Evolutionary conservation across 1,140 invertebrate species (phyloP).

Genomic region (Pantala flavescens): DNA sequence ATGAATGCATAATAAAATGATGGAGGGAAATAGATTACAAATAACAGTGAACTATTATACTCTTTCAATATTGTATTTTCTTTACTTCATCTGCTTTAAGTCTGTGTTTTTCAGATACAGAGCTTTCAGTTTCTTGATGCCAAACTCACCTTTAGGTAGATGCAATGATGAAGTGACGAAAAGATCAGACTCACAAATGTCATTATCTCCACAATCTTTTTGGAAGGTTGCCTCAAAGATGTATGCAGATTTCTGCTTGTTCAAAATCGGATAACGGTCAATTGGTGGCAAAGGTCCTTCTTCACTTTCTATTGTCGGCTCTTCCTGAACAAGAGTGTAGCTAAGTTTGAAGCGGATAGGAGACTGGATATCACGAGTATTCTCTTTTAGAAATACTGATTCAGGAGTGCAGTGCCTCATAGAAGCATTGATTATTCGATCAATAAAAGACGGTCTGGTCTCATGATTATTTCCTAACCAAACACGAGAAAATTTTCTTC

Average conservation of each 20-base stretch:
- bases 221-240: slow-evolving; percentile 78
- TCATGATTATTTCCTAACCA: slow-evolving; percentile 49
- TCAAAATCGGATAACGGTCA: slow-evolving; percentile 74
- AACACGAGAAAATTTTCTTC: slow-evolving; percentile 72
- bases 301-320: slow-evolving; percentile 42
- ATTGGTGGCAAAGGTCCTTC: slow-evolving; percentile 55
- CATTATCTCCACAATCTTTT: slow-evolving; percentile 85
- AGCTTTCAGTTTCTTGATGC: too few species aligned
- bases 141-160: slow-evolving; percentile 37
- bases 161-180: slow-evolving; percentile 52
- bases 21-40: too few species aligned
- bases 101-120: too few species aligned
- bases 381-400: slow-evolving; percentile 41
- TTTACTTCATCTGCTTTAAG: too few species aligned
- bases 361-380: slow-evolving; percentile 71
- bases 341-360: slow-evolving; percentile 75
- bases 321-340: slow-evolving; percentile 64
- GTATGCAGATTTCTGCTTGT: slow-evolving; percentile 72
- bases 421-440: slow-evolving; percentile 30
- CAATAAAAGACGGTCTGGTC: slow-evolving; percentile 33
- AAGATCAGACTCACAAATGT: slow-evolving; percentile 81
- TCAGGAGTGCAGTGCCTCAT: slow-evolving; percentile 30
- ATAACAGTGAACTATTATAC: too few species aligned
- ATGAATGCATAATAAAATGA: too few species aligned
- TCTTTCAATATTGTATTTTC: too few species aligned